Conservation (phyloP, 2,113 vertebrate genomes). For the Hiodon tergisus region DNA sequence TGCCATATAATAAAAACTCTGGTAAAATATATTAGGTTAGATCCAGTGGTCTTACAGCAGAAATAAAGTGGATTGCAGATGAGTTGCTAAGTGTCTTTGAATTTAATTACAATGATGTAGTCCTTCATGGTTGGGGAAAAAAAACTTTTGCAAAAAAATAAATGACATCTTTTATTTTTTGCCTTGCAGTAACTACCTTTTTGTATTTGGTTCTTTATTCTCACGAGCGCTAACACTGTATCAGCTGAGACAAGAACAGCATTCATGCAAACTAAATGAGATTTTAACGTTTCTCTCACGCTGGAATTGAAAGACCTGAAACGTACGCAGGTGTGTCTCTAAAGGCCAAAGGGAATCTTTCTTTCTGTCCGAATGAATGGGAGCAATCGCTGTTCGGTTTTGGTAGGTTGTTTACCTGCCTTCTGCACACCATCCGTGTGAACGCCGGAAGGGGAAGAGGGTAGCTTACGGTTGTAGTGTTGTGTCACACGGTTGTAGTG, state of each 20-base stretch:
- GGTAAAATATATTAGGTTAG: not conserved
- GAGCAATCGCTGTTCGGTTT: no score
- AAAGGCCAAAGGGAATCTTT: no score
- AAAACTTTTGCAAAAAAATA: not conserved
- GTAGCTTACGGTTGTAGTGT: no score
- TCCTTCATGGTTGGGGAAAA: not conserved
- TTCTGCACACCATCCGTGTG: constrained; percentile 9
- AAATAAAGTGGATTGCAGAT: not conserved
- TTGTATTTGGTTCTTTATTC: not conserved
- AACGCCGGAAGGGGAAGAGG: no score
- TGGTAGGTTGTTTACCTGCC: not conserved
- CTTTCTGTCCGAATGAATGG: no score
- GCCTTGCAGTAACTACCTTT: not conserved
- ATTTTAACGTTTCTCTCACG: not conserved
- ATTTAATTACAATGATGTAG: not conserved
- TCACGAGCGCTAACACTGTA: not conserved
- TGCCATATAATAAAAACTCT: constrained; percentile 26
- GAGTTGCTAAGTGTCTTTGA: not conserved
- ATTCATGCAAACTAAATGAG: not conserved
- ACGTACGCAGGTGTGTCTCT: no score
- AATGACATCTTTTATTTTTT: not conserved
- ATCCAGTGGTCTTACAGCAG: not conserved
- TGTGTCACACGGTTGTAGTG: not conserved
- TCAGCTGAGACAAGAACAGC: not conserved
- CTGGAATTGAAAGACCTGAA: no score